Evolutionary conservation across 2,797 vertebrate species (phyloP).

Genomic region (Scleropages formosus): DNA sequence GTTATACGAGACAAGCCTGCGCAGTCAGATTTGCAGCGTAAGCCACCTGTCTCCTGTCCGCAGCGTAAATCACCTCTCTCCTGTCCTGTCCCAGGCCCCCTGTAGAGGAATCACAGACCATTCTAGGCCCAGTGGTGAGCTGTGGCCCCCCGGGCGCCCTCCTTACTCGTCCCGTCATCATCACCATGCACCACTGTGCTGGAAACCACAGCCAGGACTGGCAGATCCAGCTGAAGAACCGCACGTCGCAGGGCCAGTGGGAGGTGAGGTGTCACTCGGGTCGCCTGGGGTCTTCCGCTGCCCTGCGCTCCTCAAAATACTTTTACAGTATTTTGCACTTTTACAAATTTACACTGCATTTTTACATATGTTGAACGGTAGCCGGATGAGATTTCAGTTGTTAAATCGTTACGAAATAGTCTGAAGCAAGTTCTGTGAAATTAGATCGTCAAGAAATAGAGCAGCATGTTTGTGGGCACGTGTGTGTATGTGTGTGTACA

Average conservation of each 20-base stretch:
- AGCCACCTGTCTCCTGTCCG: not conserved
- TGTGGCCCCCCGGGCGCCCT: constrained; percentile 87
- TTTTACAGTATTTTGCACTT: too few relatives aligned
- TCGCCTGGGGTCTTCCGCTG: not conserved
- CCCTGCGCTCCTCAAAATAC: not conserved
- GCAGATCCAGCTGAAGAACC: constrained; percentile 90
- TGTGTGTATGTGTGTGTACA: too few relatives aligned
- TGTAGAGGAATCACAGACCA: constrained; percentile 84
- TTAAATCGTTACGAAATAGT: too few relatives aligned
- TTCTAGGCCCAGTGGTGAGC: constrained; percentile 89
- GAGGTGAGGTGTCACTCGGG: constrained; percentile 71
- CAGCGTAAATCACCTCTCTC: too few relatives aligned
- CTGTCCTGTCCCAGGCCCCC: constrained; percentile 68
- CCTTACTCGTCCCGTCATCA: constrained; percentile 84
- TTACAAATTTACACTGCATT: not conserved
- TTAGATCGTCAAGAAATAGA: too few relatives aligned
- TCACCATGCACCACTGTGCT: constrained; percentile 90
- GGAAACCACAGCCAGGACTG: constrained; percentile 85
- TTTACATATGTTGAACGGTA: not conserved
- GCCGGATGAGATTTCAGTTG: too few relatives aligned
- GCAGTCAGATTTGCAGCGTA: too few relatives aligned
- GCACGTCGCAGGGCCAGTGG: constrained; percentile 83
- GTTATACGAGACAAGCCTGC: too few relatives aligned
- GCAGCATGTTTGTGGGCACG: too few relatives aligned
- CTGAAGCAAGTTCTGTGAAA: too few relatives aligned